Base-by-base conservation (phyloP, 1,140 invertebrate genomes). In the Zaprionus taronus region DNA sequence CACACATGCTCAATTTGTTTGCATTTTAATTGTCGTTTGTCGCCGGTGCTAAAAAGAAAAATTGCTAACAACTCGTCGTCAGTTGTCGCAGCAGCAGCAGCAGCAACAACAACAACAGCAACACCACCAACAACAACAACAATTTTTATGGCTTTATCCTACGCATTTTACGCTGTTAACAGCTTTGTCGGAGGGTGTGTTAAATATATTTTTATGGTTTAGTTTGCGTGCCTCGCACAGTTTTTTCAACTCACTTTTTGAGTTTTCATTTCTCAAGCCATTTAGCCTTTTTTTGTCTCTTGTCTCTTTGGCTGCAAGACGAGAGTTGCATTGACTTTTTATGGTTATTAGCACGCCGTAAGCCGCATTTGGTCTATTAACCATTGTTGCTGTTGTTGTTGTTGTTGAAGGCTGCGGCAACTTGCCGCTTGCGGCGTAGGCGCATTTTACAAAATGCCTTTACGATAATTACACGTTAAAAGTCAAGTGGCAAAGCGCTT, bases 201-300 rank as follows among this genome's bases (percentile, higher is more conserved):
- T 89, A 89, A 89, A 84, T 89, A 89, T 89, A 72, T 89, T 89
- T 89, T 89, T 84, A 89, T 89, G 81, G 85, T 85, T 89, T 89
- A 89, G 75, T 89, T 89, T 89, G 79, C 72, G 81, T 66, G 81
- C 74, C 79, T 80, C 75, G 72, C 80, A 78, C 66, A 68, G 66
- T 84, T 66, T 70, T 64, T 62, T 24, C 22, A 56, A 47, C 56
- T 78, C 53, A 22, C 28, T 28, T 44, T 75, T 49, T 65, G 41
- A 44, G 38, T 67, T 63, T 51, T 74, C 47, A 28, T 14, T 56
- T 76, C 66, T 38, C 20, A 31, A 69, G 49, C 57, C 56, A 55
- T 60, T 69, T 78, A 72, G 73, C 69, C 6, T 49, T 74, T 70
- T 9, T 49, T 57, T 38, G 1, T 20, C 20, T 20, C 20, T 64